Evolutionary conservation across 2,888 invertebrate species (phyloP).

Genomic region (Pseudococcus longispinus): DNA sequence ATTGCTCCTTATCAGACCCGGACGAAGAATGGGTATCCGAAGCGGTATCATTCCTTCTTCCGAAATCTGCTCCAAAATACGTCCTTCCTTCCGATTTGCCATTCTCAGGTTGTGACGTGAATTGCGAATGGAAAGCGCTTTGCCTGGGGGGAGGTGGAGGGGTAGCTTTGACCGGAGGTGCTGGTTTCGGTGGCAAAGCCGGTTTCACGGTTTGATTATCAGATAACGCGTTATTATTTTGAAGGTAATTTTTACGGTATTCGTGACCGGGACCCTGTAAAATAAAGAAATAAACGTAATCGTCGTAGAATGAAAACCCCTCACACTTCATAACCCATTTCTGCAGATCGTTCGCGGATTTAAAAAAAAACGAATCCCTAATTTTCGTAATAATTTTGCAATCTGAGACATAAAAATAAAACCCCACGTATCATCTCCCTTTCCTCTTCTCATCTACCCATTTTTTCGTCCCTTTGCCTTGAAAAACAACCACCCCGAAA

Average conservation of each 20-base stretch:
- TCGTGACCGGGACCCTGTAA: conserved; percentile 19
- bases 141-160: conserved; percentile 68
- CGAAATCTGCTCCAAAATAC: background rate
- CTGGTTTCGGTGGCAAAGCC: conserved; percentile 84
- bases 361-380: no score
- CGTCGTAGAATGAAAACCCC: background rate
- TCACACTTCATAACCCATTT: no score
- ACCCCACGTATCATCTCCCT: background rate
- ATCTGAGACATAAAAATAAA: no score
- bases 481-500: background rate
- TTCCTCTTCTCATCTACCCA: no score
- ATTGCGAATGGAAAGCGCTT: conserved; percentile 59
- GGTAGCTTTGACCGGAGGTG: conserved; percentile 65
- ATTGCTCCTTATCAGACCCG: conserved; percentile 20
- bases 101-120: conserved; percentile 5
- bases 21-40: conserved; percentile 8
- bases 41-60: background rate
- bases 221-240: background rate
- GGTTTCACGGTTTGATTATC: conserved; percentile 66
- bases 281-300: background rate
- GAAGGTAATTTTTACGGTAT: conserved; percentile 14
- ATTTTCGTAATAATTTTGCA: no score
- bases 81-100: background rate
- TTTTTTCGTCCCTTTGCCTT: background rate
- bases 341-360: no score